phyloP scores from a whole-genome alignment of 2,797 vertebrate genomes.

The Siniperca obscura region DNA sequence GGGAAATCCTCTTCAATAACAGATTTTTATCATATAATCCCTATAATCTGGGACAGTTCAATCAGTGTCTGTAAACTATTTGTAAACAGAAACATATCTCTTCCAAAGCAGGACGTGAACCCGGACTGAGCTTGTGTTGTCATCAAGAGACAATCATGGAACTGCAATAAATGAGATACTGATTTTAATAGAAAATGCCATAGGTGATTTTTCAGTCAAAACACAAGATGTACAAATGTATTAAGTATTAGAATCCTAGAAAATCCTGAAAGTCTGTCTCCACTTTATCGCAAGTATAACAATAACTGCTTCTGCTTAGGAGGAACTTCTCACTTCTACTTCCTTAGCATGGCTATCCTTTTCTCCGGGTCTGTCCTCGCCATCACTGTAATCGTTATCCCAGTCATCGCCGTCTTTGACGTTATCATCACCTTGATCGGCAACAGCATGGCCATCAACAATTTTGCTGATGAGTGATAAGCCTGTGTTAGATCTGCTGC shows the following conservation, averaged over 20 bases:
- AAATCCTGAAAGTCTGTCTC: conserved; percentile 19
- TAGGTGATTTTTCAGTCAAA: conserved; percentile 21
- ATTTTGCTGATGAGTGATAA: conserved; percentile 63
- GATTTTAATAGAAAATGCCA: conserved; percentile 19
- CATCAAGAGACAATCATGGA: conserved; percentile 40
- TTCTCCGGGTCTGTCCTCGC: conserved; percentile 18
- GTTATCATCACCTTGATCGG: conserved; percentile 60
- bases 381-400: conserved; percentile 41
- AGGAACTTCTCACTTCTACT: conserved; percentile 10
- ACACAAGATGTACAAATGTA: conserved; percentile 11
- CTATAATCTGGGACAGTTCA: conserved; percentile 50
- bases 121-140: conserved; percentile 20
- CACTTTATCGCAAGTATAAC: conserved; percentile 8
- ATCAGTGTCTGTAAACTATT: conserved; percentile 47
- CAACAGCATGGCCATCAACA: conserved; percentile 57
- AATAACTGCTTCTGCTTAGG: neutral
- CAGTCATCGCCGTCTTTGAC: conserved; percentile 41
- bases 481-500: conserved; percentile 65
- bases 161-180: conserved; percentile 9
- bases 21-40: conserved; percentile 51
- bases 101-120: conserved; percentile 21
- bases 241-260: conserved; percentile 2
- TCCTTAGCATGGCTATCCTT: conserved; percentile 4
- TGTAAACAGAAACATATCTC: conserved; percentile 42
- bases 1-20: conserved; percentile 53